Evolutionary conservation across 1,140 invertebrate species (phyloP).

Genomic region (Diachasma alloeum): DNA sequence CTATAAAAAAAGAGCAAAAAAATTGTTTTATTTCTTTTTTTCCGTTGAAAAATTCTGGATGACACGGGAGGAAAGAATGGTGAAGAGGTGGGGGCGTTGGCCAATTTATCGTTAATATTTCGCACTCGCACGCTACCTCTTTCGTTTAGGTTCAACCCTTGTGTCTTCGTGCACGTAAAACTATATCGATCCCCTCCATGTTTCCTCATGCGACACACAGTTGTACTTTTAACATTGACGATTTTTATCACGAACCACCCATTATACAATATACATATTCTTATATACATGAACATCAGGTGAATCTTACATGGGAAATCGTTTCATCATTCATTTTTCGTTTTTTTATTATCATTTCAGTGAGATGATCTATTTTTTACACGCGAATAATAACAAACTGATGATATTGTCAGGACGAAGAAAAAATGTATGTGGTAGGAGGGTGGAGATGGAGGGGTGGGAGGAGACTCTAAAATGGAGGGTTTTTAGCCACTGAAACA

Average conservation of each 20-base stretch:
- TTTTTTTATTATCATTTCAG: not conserved
- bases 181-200: not conserved
- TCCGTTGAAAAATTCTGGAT: not conserved
- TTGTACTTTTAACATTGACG: not conserved
- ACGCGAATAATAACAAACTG: not conserved
- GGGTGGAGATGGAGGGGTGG: not conserved
- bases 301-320: not conserved
- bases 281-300: not conserved
- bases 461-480: not conserved
- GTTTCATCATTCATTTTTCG: not conserved
- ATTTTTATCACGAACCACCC: constrained; percentile 7
- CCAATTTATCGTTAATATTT: constrained; percentile 28
- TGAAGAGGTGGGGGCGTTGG: not conserved
- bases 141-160: not conserved
- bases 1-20: not conserved
- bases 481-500: not conserved
- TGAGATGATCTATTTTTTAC: not conserved
- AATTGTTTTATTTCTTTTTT: constrained; percentile 12
- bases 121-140: not conserved
- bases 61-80: constrained; percentile 10
- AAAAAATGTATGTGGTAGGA: not conserved
- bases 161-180: not conserved
- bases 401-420: not conserved
- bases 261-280: not conserved
- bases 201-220: not conserved